phyloP scores from a whole-genome alignment of 37 sponge, comb jelly and placozoan genomes.

The Spongia lamella region DNA sequence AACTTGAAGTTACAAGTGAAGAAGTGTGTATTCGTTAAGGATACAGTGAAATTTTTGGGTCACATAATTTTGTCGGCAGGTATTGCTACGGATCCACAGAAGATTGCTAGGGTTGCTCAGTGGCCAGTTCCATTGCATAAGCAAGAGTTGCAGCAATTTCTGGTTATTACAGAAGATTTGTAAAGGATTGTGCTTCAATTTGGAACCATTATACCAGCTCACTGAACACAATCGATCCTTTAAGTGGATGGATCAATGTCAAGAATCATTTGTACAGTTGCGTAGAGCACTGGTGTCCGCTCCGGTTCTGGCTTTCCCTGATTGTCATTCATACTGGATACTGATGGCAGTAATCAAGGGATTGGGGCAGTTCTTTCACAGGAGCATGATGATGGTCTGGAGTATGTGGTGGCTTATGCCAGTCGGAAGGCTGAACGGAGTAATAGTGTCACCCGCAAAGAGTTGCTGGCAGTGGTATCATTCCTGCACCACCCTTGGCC shows the following conservation, averaged over 20 bases:
- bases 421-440: slow-evolving; percentile 21
- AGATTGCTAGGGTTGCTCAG: too few relatives aligned
- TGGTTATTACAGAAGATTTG: too few relatives aligned
- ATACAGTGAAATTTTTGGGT: too few relatives aligned
- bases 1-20: too few relatives aligned
- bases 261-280: slow-evolving; percentile 21
- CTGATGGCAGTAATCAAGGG: slow-evolving; percentile 31
- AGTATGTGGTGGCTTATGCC: slow-evolving; percentile 27
- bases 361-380: slow-evolving; percentile 53
- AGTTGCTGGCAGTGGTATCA: slow-evolving; percentile 16
- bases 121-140: too few relatives aligned
- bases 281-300: slow-evolving; percentile 8
- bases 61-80: too few relatives aligned
- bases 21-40: too few relatives aligned
- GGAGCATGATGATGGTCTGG: neutral
- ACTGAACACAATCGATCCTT: too few relatives aligned
- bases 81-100: too few relatives aligned
- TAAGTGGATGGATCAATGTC: slow-evolving; percentile 11
- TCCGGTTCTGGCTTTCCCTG: slow-evolving; percentile 41
- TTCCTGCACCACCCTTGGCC: neutral
- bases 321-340: slow-evolving; percentile 25
- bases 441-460: slow-evolving; percentile 14
- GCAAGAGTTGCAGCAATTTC: too few relatives aligned
- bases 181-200: too few relatives aligned
- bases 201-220: too few relatives aligned